Evolutionary conservation across 1,140 invertebrate genomes (phyloP), one percentile per base, ranked within the genome.

Genomic region (Kradibia gibbosae): DNA sequence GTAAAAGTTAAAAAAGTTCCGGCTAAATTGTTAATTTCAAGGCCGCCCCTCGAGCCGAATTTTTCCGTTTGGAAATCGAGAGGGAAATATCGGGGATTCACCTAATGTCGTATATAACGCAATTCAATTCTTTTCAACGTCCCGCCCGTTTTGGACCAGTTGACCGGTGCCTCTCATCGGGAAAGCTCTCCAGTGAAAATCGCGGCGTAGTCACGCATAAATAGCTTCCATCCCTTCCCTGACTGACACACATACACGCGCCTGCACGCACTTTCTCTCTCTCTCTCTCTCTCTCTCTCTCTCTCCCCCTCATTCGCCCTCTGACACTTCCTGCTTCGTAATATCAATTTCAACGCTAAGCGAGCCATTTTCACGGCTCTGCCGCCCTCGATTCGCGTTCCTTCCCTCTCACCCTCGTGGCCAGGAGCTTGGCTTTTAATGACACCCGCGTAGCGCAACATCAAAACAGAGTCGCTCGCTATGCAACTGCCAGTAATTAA

Each of bases 341-440:
- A 84, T 85, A 85, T 86, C 83, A 86, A 86, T 85, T 86, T 85
- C 83, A 83, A 82, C 83, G 84, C 84, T 83, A 85, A 86, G 85
- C 82, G 84, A 84, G 84, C 83, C 84, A 80, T 85, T 77, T 76
- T 65, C 34, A 39, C 42, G 25, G 25, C n/a, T 31, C 25, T 71
- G 25, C 10, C 31, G 34, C 42, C 70, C 53, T 45, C 55, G n/a
- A 28, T 36, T n/a, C n/a, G n/a, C 36, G 3, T 28, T 45, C 17
- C 36, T 45, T 20, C 53, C 55, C 15, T 20, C 73, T 8, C 73
- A 10, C 11, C 20, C n/a, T 7, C 3, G 48, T 10, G 11, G 8
- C 42, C n/a, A 34, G 22, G 22, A 25, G 36, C 20, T 3, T 31
- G n/a, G 25, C 39, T 77, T 77, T 77, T 77, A 77, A 65, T 65